phyloP scores from a whole-genome alignment of 2,113 vertebrate genomes.

The Acinonyx jubatus region DNA sequence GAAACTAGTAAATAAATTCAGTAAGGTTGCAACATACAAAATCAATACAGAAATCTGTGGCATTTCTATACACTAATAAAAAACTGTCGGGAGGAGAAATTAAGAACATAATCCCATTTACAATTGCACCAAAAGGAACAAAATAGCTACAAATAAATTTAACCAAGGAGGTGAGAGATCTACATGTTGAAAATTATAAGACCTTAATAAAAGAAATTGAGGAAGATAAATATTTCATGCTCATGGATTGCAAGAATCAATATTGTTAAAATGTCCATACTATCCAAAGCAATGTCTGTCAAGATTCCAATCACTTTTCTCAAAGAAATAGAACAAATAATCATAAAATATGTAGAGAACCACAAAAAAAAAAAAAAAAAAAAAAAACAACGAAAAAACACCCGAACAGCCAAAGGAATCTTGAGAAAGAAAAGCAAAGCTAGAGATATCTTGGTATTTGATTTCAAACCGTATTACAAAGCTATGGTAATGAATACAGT shows the following conservation, averaged over 20 bases:
- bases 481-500: neutral
- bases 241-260: neutral
- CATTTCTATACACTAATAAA: neutral
- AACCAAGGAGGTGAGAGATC: neutral
- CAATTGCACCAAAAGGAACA: neutral
- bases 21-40: neutral
- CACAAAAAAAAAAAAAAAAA: neutral
- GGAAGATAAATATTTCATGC: neutral
- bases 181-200: neutral
- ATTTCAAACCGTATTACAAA: neutral
- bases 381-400: rapidly evolving
- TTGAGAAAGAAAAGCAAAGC: neutral
- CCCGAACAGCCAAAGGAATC: neutral
- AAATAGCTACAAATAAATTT: neutral
- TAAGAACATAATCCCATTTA: neutral
- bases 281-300: neutral
- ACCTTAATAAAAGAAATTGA: neutral
- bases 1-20: neutral
- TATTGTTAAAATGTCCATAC: neutral
- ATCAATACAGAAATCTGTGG: neutral
- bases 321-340: neutral
- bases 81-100: neutral
- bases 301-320: neutral
- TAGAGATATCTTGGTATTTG: no score
- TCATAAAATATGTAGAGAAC: neutral